Base-by-base conservation (phyloP, 2,888 invertebrate genomes). In the Acanthosepion lycidas region DNA sequence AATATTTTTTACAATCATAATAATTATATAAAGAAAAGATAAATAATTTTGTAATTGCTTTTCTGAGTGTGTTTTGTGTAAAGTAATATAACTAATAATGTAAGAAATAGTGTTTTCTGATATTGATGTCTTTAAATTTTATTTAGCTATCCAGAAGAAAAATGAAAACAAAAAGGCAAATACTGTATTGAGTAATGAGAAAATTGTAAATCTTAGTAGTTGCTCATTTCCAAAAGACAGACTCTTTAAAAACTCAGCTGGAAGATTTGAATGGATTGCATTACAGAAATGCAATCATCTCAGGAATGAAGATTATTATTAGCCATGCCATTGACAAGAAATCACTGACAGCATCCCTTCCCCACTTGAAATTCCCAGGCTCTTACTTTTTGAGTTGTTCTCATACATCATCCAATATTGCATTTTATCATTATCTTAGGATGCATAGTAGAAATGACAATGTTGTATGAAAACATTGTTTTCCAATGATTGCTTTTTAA, bases 401-500 rank as follows among this genome's bases (percentile, higher is more conserved):
- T 78, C 78, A 33, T 33, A 78, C 15, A 78, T 78, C 78, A 78
- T 78, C n/a, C 78, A 59, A 59, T 18, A n/a, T 78, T 78, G 12
- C 4, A 78, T 78, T 78, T 78, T 78, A 78, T 78, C 78, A n/a
- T 78, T 78, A 78, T 78, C 78, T n/a, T 9, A 9, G 9, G n/a
- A 23, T 59, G 23, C 23, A 20, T 55, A 23, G 33, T 5, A 78
- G n/a, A 15, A n/a, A 78, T 33, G 78, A 15, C 78, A 5, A 33
- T n/a, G n/a, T 78, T 78, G 78, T 78, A n/a, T 15, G 33, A n/a
- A 78, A 33, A n/a, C 15, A 78, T 78, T 33, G 78, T 78, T 78
- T 78, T n/a, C 78, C 33, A 78, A 78, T 78, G 78, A 78, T 78
- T 33, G 78, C n/a, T n/a, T 78, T 78, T 78, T n/a, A 78, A 78